Evolutionary conservation across 2,888 invertebrate genomes (phyloP).

Genomic region (Embidobia sp.): DNA sequence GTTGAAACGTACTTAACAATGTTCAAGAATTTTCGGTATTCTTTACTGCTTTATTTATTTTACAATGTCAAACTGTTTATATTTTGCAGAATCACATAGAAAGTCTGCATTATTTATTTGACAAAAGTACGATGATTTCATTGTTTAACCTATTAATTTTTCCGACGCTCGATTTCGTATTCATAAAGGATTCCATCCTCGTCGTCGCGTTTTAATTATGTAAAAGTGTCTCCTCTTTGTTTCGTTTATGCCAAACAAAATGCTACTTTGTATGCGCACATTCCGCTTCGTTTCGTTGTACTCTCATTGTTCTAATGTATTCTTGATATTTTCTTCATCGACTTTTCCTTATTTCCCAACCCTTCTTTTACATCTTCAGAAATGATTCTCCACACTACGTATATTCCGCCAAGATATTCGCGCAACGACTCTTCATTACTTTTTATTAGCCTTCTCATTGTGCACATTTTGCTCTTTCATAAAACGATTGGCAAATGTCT

Average conservation of each 20-base stretch:
- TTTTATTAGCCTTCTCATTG: slow-evolving; percentile 46
- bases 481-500: slow-evolving; percentile 49
- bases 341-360: slow-evolving; percentile 22
- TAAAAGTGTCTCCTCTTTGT: slow-evolving; percentile 28
- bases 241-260: slow-evolving; percentile 22
- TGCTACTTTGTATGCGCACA: slow-evolving; percentile 21
- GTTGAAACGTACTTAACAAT: too few relatives aligned
- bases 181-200: slow-evolving; percentile 23
- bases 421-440: slow-evolving; percentile 51
- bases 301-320: slow-evolving; percentile 41
- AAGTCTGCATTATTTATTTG: too few relatives aligned
- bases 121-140: too few relatives aligned
- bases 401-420: slow-evolving; percentile 42
- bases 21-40: too few relatives aligned
- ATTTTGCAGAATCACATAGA: too few relatives aligned
- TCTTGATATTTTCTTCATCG: slow-evolving; percentile 45
- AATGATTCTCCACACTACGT: slow-evolving; percentile 28
- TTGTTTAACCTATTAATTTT: slow-evolving; percentile 22
- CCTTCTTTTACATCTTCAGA: slow-evolving; percentile 37
- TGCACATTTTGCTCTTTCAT: slow-evolving; percentile 45
- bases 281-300: slow-evolving; percentile 22
- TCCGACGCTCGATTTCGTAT: slow-evolving; percentile 19
- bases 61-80: too few relatives aligned
- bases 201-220: slow-evolving; percentile 20
- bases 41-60: too few relatives aligned